Percentiles rank a stretch among this genome's conserved stretches.
Evolutionary conservation across 2,797 vertebrate species (phyloP).

Genomic region (Chloroceryle inda): DNA sequence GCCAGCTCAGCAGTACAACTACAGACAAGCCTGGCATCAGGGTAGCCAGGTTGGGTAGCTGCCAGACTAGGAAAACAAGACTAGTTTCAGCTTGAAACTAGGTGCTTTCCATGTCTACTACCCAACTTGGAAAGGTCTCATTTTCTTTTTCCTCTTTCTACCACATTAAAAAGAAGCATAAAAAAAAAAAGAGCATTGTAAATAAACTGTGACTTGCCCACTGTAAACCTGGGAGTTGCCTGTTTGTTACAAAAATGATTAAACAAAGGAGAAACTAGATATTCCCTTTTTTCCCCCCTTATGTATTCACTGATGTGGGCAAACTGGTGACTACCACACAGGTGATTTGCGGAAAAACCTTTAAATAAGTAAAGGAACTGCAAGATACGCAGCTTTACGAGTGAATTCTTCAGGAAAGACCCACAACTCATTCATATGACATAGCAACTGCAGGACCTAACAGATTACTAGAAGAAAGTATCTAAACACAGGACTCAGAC

Average conservation of each 20-base stretch:
- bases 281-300: neutral
- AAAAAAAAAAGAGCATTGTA: neutral
- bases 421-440: neutral
- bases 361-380: neutral
- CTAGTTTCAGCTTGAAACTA: neutral
- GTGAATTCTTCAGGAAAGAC: neutral
- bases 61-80: neutral
- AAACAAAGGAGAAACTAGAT: neutral
- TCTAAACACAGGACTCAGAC: neutral
- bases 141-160: neutral
- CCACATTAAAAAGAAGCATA: neutral
- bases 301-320: neutral
- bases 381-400: neutral
- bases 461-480: neutral
- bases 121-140: neutral
- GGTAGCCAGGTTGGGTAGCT: neutral
- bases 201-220: neutral
- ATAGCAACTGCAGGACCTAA: neutral
- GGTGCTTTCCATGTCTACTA: neutral
- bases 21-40: neutral
- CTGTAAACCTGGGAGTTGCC: neutral
- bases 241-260: neutral
- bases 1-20: neutral
- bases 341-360: neutral
- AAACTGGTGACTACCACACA: neutral